A percentile compares a stretch with the other conserved stretches of the same genome.
These are phyloP conservation scores for Xenopus petersii DNA, from an alignment of 2,797 vertebrate genomes.

Conservation along the genomic window DNA sequence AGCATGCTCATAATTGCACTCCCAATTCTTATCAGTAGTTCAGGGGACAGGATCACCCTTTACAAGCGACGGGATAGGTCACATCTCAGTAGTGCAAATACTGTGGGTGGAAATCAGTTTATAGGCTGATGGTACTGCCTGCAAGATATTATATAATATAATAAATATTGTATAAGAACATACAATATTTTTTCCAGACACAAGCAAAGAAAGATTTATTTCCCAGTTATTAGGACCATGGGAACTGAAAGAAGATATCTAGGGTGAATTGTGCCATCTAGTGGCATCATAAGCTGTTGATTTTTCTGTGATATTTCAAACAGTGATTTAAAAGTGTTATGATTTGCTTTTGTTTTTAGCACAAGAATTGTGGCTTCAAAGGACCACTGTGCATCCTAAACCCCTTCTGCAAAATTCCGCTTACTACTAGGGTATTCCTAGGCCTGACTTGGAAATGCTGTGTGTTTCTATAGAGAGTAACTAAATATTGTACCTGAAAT, in stretches of 20 bases:
- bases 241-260: too few species aligned
- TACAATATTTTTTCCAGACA: background rate
- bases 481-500: too few species aligned
- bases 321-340: too few species aligned
- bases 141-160: too few species aligned
- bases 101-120: conserved; percentile 9
- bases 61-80: background rate
- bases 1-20: background rate
- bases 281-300: background rate
- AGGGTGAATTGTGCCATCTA: conserved; percentile 33
- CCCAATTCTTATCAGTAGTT: conserved; percentile 8
- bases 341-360: too few species aligned
- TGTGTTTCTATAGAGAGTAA: too few species aligned
- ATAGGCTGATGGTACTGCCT: background rate
- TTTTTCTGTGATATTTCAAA: too few species aligned
- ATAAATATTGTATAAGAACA: background rate
- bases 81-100: conserved; percentile 11
- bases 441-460: too few species aligned
- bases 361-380: too few species aligned
- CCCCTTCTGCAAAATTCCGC: too few species aligned
- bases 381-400: too few species aligned
- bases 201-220: background rate
- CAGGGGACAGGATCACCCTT: background rate
- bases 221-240: background rate
- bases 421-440: too few species aligned